Evolutionary conservation across 2,113 vertebrate genomes (phyloP).

Genomic region (Archocentrus centrarchus): DNA sequence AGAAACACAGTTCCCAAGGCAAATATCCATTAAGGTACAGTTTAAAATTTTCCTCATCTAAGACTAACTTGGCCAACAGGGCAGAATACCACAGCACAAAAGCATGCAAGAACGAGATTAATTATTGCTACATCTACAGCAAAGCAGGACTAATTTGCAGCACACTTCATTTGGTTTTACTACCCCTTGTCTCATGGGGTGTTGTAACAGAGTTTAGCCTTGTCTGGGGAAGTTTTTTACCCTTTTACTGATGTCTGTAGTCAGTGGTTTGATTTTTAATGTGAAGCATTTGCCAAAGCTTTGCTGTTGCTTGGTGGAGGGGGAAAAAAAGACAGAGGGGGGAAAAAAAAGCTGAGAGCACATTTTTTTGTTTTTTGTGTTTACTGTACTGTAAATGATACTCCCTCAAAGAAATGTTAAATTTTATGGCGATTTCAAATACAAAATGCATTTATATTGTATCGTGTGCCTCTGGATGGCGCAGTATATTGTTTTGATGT

Average conservation of each 20-base stretch:
- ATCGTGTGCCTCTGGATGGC: neutral
- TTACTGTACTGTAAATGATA: constrained; percentile 44
- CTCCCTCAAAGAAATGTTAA: constrained; percentile 33
- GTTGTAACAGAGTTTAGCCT: constrained; percentile 63
- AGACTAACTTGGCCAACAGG: constrained; percentile 31
- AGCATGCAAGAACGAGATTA: constrained; percentile 63
- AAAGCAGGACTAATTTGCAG: constrained; percentile 67
- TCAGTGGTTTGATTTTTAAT: constrained; percentile 59
- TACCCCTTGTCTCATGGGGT: constrained; percentile 58
- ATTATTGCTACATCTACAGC: constrained; percentile 68
- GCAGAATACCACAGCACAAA: constrained; percentile 57
- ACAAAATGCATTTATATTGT: constrained; percentile 4
- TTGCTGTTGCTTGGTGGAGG: constrained; percentile 58
- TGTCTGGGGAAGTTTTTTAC: constrained; percentile 57
- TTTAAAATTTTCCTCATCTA: constrained; percentile 19
- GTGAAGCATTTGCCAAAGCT: constrained; percentile 53
- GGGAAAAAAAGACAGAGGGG: constrained; percentile 18
- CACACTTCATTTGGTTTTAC: constrained; percentile 76
- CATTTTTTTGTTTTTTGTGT: constrained; percentile 33
- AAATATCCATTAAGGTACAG: constrained; percentile 29
- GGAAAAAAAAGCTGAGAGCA: constrained; percentile 22
- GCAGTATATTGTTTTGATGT: neutral
- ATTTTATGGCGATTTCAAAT: constrained; percentile 36
- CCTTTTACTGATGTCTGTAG: constrained; percentile 61
- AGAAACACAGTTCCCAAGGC: constrained; percentile 17